Percentiles rank a stretch among this genome's conserved stretches.
phyloP scores from a whole-genome alignment of 2,113 vertebrate species.

The Chlorodrepanis virens region DNA sequence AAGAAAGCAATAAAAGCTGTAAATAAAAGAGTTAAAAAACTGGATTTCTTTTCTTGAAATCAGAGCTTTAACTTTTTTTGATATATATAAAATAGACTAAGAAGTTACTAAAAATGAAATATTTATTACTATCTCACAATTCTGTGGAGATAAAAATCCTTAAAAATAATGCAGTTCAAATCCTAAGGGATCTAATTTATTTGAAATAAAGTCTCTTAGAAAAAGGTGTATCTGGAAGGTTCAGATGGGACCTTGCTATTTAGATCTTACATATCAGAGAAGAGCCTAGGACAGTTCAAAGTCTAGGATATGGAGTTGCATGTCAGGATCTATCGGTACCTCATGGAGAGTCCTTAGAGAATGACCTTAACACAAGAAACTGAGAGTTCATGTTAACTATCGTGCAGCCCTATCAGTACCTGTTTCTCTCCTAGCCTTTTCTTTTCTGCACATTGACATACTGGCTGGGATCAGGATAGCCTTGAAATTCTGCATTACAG shows the following conservation, averaged over 20 bases:
- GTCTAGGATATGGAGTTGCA: background rate
- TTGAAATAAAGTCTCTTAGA: conserved; percentile 21
- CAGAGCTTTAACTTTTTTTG: background rate
- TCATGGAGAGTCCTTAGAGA: background rate
- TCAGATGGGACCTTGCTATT: conserved; percentile 10
- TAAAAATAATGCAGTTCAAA: conserved; percentile 18
- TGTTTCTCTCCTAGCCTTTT: background rate
- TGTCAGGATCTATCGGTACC: background rate
- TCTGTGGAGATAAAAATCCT: background rate
- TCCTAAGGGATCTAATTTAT: conserved; percentile 27
- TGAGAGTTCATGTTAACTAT: background rate
- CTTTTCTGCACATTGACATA: background rate
- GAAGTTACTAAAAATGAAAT: conserved; percentile 39
- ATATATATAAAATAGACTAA: background rate
- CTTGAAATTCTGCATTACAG: background rate
- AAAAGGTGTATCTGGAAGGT: conserved; percentile 4
- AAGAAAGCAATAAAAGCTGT: background rate
- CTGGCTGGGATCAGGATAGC: background rate
- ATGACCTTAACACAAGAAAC: background rate
- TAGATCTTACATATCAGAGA: background rate
- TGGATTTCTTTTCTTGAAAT: background rate
- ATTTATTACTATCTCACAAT: conserved; percentile 26
- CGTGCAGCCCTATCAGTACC: background rate
- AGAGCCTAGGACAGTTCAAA: background rate
- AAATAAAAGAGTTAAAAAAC: background rate